Percentiles rank a stretch among this genome's conserved stretches.
These are phyloP conservation scores for Salvelinus sp. DNA, from an alignment of 2,113 vertebrate genomes.

Conservation along the genomic window DNA sequence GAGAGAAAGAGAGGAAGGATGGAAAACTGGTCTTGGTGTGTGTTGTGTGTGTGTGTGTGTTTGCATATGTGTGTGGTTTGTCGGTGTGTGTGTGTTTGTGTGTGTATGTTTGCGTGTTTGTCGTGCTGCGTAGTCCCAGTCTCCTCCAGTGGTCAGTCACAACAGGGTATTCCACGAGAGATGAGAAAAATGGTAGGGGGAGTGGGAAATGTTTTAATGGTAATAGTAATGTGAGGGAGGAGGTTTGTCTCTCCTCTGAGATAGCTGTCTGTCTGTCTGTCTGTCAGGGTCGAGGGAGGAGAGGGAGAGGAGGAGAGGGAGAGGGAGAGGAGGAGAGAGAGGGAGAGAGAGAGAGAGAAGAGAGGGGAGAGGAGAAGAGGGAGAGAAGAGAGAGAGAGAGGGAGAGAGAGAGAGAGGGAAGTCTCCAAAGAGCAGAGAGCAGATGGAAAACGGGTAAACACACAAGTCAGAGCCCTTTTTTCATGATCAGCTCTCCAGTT, in stretches of 20 bases:
- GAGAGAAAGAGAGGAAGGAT: neutral
- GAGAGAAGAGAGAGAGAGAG: too few species aligned
- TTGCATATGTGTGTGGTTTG: neutral
- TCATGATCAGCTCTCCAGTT: slow-evolving; percentile 48
- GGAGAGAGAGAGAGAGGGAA: slow-evolving; percentile 23
- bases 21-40: neutral
- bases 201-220: too few species aligned
- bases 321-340: neutral
- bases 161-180: too few species aligned
- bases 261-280: neutral
- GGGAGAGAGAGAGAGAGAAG: neutral
- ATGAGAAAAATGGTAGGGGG: too few species aligned
- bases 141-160: too few species aligned
- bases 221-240: too few species aligned
- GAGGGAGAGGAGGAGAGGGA: slow-evolving; percentile 8
- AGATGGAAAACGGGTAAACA: slow-evolving; percentile 65
- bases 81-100: neutral
- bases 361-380: slow-evolving; percentile 2
- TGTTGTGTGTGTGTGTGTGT: neutral
- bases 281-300: slow-evolving; percentile 13
- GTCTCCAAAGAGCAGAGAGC: slow-evolving; percentile 45
- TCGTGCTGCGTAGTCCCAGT: too few species aligned
- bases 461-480: slow-evolving; percentile 63
- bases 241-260: too few species aligned
- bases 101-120: neutral